A percentile compares a stretch with the other conserved stretches of the same genome.
These are phyloP conservation scores for Cynoglossus semilaevis DNA, from an alignment of 2,113 vertebrate species.

Conservation along the genomic window DNA sequence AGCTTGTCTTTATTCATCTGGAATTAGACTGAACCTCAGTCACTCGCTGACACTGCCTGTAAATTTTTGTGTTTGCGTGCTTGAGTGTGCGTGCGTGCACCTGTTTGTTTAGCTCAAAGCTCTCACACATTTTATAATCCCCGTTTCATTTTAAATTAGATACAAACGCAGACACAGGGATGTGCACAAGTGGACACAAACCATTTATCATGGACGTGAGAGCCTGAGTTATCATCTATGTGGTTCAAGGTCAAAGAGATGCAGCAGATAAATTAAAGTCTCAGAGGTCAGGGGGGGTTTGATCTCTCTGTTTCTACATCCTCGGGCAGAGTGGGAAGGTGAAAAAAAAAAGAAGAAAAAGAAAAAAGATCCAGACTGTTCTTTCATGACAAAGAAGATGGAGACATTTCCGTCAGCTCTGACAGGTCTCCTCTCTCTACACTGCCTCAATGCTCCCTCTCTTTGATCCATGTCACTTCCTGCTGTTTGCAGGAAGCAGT, in stretches of 20 bases:
- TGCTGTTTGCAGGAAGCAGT: constrained; percentile 40
- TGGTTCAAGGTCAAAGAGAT: constrained; percentile 92
- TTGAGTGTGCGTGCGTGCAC: constrained; percentile 1
- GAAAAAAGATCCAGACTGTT: background rate
- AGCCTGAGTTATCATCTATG: constrained; percentile 95
- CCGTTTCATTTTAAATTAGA: constrained; percentile 21
- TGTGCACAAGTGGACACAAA: constrained; percentile 89
- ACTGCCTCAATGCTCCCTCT: background rate
- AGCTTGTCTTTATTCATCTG: no score
- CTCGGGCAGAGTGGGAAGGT: constrained; percentile 83
- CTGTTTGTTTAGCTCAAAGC: constrained; percentile 80
- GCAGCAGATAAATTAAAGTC: constrained; percentile 95
- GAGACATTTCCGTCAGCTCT: constrained; percentile 32
- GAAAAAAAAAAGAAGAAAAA: constrained; percentile 68
- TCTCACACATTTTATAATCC: constrained; percentile 46
- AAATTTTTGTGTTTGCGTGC: no score
- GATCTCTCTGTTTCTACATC: constrained; percentile 89
- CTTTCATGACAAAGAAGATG: constrained; percentile 31
- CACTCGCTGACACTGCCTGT: no score
- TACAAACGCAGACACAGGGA: constrained; percentile 29
- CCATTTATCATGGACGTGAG: constrained; percentile 92
- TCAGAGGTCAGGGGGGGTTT: constrained; percentile 90
- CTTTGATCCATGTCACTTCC: constrained; percentile 42
- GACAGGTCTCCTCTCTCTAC: background rate
- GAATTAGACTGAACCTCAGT: no score